These are phyloP conservation scores for Hanleya hanleyi DNA, from an alignment of 2,888 invertebrate species.

Conservation along the genomic window DNA sequence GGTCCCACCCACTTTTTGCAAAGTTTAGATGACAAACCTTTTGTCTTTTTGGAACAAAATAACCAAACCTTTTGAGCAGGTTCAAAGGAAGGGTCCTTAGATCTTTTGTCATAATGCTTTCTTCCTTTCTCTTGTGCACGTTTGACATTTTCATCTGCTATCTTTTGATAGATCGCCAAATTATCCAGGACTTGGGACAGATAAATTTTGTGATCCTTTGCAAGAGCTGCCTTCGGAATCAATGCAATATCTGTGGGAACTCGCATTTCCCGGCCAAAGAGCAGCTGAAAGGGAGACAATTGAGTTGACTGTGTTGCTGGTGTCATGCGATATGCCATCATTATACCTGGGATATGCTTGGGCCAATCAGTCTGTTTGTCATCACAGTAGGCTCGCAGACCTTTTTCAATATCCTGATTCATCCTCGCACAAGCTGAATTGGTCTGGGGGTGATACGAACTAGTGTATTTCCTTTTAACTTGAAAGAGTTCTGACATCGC, in stretches of 20 bases:
- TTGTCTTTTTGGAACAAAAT: too few relatives aligned
- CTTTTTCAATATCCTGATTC: slow-evolving; percentile 17
- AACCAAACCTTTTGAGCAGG: too few relatives aligned
- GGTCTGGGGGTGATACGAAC: slow-evolving; percentile 21
- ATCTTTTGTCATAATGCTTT: too few relatives aligned
- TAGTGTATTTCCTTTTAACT: slow-evolving; percentile 18
- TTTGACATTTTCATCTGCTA: too few relatives aligned
- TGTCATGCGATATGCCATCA: not conserved
- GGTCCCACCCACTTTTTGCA: too few relatives aligned
- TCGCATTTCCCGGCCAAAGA: slow-evolving; percentile 13
- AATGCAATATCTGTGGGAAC: slow-evolving; percentile 10
- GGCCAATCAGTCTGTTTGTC: slow-evolving; percentile 14
- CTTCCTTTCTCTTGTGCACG: too few relatives aligned
- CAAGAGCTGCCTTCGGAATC: not conserved
- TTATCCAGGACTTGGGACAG: too few relatives aligned
- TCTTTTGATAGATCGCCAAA: too few relatives aligned
- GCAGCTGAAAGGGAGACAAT: not conserved
- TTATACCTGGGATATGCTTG: not conserved
- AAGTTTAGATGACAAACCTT: too few relatives aligned
- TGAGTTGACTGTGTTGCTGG: slow-evolving; percentile 4
- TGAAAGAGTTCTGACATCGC: slow-evolving; percentile 29
- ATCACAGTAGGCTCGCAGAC: slow-evolving; percentile 10
- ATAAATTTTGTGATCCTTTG: not conserved
- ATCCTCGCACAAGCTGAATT: slow-evolving; percentile 19
- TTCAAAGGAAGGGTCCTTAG: too few relatives aligned